Conservation (phyloP, 2,113 vertebrate species). For the Atrichornis clamosus region DNA sequence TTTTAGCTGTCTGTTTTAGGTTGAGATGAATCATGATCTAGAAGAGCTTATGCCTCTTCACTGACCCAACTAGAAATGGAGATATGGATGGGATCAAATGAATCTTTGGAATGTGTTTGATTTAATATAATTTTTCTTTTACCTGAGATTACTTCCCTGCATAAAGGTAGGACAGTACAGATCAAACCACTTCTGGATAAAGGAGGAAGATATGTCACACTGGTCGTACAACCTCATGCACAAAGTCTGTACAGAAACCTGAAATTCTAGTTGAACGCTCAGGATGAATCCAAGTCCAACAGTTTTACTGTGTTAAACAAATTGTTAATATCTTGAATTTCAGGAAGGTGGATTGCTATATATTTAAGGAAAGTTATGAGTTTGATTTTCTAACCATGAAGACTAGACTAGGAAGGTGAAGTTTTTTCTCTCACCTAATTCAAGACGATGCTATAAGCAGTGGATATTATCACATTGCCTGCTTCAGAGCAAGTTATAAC, state of each 20-base stretch:
- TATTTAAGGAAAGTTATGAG: neutral
- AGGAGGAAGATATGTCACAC: neutral
- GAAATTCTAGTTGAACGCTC: neutral
- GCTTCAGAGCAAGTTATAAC: neutral
- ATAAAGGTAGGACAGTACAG: neutral
- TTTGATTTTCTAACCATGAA: neutral
- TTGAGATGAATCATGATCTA: neutral
- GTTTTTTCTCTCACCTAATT: neutral
- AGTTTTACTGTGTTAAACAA: neutral
- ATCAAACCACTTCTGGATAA: neutral
- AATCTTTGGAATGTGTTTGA: neutral
- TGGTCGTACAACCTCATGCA: neutral
- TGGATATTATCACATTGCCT: neutral
- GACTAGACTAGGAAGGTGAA: neutral
- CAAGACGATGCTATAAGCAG: neutral
- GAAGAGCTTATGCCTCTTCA: neutral
- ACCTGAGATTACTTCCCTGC: neutral
- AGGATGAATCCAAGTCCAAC: neutral
- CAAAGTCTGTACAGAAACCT: neutral
- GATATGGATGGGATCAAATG: neutral
- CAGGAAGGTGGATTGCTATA: neutral
- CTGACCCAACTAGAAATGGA: neutral
- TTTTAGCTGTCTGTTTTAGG: neutral
- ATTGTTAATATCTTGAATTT: neutral
- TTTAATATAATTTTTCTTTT: neutral